A percentile compares a stretch with the other conserved stretches of the same genome.
Evolutionary conservation across 2,113 vertebrate species (phyloP).

Genomic region (Lepus europaeus): DNA sequence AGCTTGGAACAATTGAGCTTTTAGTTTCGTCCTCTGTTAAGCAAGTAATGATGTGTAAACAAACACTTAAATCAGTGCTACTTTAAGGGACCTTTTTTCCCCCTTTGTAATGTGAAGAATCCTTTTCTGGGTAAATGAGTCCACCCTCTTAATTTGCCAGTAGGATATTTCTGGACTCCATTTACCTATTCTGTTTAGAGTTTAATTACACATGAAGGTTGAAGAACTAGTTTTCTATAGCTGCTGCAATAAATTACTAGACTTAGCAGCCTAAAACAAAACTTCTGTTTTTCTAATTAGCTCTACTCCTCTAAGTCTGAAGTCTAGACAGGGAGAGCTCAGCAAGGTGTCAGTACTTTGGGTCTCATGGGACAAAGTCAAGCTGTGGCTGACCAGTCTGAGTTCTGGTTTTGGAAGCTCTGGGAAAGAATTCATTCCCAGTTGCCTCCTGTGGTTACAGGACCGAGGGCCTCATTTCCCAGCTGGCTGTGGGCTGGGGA

Average conservation of each 20-base stretch:
- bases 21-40: conserved; percentile 61
- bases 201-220: conserved; percentile 42
- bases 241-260: conserved; percentile 35
- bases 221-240: neutral
- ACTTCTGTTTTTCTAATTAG: conserved; percentile 31
- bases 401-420: neutral
- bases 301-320: neutral
- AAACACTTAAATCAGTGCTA: conserved; percentile 64
- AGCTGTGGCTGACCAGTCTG: too few relatives aligned
- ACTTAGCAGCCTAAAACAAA: conserved; percentile 43
- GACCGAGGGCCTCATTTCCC: neutral
- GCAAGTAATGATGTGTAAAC: conserved; percentile 75
- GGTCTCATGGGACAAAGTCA: neutral
- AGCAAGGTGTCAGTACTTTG: neutral
- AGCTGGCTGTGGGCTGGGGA: neutral
- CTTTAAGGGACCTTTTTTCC: conserved; percentile 53
- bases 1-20: conserved; percentile 67
- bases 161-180: conserved; percentile 46
- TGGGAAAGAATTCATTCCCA: neutral
- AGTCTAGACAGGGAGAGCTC: neutral
- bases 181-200: conserved; percentile 63
- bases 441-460: neutral
- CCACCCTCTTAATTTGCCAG: conserved; percentile 12
- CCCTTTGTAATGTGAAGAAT: conserved; percentile 63
- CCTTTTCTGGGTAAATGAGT: conserved; percentile 21